Conservation (phyloP, 2,797 vertebrate species). For the Vultur gryphus region DNA sequence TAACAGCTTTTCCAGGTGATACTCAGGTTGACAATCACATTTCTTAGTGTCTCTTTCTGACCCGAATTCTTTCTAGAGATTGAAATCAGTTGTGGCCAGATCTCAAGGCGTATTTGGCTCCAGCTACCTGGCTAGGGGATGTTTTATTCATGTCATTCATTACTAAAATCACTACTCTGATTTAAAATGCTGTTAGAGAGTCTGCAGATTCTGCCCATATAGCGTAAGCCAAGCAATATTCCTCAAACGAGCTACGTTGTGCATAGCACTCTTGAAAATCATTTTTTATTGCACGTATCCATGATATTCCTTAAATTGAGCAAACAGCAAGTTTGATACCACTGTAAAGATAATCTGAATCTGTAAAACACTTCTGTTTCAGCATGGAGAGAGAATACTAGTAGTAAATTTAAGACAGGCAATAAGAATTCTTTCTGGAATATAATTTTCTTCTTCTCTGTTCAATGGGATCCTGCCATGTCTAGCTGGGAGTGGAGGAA, state of each 20-base stretch:
- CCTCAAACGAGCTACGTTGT: neutral
- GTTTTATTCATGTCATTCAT: slow-evolving; percentile 33
- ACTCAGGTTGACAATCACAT: neutral
- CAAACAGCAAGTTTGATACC: neutral
- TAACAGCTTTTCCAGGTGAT: neutral
- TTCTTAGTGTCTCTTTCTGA: neutral
- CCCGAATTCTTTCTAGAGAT: slow-evolving; percentile 16
- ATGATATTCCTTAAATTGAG: neutral
- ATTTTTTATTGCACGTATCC: neutral
- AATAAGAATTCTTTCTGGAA: neutral
- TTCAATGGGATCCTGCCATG: neutral
- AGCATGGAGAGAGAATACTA: neutral
- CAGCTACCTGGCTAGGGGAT: neutral
- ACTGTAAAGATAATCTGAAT: neutral
- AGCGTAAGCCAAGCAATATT: neutral
- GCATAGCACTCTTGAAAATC: neutral
- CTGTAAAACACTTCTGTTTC: neutral
- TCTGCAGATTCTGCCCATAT: neutral
- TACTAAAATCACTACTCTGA: neutral
- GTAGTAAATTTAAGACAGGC: neutral
- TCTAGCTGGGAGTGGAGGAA: neutral
- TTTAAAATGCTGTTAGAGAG: slow-evolving; percentile 14
- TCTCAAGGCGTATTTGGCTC: slow-evolving; percentile 15
- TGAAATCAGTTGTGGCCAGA: neutral
- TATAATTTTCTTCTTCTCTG: neutral